Evolutionary conservation across 2,797 vertebrate genomes (phyloP).

Genomic region (Pogoniulus pusillus): DNA sequence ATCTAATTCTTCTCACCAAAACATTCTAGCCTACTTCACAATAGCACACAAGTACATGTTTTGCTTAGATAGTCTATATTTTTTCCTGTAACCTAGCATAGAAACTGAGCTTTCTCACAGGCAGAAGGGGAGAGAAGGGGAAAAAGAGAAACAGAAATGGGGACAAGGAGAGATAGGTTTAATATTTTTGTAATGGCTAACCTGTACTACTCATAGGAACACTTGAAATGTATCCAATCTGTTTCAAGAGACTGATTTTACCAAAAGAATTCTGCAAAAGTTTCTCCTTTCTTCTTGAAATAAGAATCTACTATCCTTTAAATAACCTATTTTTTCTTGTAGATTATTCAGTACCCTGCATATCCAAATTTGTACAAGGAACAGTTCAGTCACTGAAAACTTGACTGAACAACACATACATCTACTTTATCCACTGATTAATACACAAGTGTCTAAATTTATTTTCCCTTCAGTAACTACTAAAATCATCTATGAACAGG

Average conservation of each 20-base stretch:
- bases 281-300: not conserved
- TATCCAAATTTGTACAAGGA: not conserved
- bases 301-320: not conserved
- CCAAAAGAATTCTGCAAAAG: not conserved
- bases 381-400: not conserved
- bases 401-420: not conserved
- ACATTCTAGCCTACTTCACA: too few relatives aligned
- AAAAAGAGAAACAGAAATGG: not conserved
- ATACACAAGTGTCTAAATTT: not conserved
- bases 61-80: not conserved
- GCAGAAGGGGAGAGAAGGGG: rapidly evolving
- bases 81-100: not conserved
- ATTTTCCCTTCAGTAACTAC: not conserved
- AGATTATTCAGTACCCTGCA: not conserved
- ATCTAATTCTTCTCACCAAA: too few relatives aligned
- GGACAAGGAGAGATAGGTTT: not conserved
- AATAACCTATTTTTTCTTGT: not conserved
- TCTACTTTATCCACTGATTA: not conserved
- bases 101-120: not conserved
- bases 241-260: not conserved
- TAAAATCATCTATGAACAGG: not conserved
- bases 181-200: not conserved
- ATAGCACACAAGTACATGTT: not conserved
- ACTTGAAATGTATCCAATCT: not conserved
- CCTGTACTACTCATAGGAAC: not conserved